phyloP scores from a whole-genome alignment of 2,888 invertebrate species.

The Drepana falcataria region DNA sequence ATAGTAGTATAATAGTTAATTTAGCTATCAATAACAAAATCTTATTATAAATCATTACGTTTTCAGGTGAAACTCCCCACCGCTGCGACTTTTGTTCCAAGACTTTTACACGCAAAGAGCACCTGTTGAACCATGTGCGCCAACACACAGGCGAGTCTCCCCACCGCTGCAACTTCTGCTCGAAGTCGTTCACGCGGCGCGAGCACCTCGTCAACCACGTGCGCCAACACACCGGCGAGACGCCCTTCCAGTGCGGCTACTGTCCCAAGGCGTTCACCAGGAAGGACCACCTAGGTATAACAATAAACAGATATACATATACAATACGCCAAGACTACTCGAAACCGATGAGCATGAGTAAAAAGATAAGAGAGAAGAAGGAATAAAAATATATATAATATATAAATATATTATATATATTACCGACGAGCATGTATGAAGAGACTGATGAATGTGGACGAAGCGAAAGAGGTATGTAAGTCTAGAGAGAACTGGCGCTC shows the following conservation, averaged over 20 bases:
- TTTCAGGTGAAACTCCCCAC: slow-evolving; percentile 84
- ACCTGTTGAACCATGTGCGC: slow-evolving; percentile 86
- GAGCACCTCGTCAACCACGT: slow-evolving; percentile 93
- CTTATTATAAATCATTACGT: background rate
- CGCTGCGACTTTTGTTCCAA: slow-evolving; percentile 89
- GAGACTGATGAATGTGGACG: no score
- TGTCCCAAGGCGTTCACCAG: slow-evolving; percentile 92
- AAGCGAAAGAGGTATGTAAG: no score
- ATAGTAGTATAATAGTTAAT: no score
- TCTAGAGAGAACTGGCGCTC: no score
- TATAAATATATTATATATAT: no score
- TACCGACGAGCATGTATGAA: no score
- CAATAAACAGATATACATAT: background rate
- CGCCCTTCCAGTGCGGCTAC: slow-evolving; percentile 88
- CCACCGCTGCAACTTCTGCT: slow-evolving; percentile 91
- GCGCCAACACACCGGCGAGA: slow-evolving; percentile 87
- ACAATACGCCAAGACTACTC: background rate
- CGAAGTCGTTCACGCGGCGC: slow-evolving; percentile 91
- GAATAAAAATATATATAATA: no score
- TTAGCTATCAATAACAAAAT: background rate
- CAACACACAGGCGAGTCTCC: slow-evolving; percentile 91
- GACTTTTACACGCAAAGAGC: slow-evolving; percentile 88
- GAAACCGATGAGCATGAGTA: no score
- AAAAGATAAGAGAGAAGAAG: no score
- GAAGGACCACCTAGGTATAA: slow-evolving; percentile 85